Percentiles rank a stretch among this genome's conserved stretches.
These are phyloP conservation scores for Chloromyia formosa DNA, from an alignment of 2,888 invertebrate genomes.

Conservation along the genomic window DNA sequence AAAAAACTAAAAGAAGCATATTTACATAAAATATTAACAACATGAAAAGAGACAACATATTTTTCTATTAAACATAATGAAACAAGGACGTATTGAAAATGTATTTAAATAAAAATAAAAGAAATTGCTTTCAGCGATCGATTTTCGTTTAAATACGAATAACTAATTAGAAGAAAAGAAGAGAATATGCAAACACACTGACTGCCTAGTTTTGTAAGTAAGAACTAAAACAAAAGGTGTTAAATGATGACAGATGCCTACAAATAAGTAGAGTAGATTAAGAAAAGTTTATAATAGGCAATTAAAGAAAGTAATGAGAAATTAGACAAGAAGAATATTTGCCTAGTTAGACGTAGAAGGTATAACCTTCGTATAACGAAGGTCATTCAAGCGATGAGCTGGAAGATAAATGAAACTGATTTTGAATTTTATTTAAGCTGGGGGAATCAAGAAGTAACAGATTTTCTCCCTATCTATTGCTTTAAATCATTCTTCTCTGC, in stretches of 20 bases:
- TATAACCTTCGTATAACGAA: too few species aligned
- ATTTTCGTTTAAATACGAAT: neutral
- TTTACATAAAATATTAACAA: slow-evolving; percentile 42
- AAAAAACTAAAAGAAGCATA: neutral
- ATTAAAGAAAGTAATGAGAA: slow-evolving; percentile 2
- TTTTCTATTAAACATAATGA: slow-evolving; percentile 45
- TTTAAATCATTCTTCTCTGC: too few species aligned
- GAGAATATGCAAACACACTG: slow-evolving; percentile 39
- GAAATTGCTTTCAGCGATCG: too few species aligned
- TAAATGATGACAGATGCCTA: slow-evolving; percentile 5
- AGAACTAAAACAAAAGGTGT: slow-evolving; percentile 10
- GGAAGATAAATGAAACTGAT: too few species aligned
- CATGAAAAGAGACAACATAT: slow-evolving; percentile 43
- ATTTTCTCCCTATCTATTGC: too few species aligned
- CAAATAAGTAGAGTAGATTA: slow-evolving; percentile 1
- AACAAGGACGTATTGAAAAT: neutral
- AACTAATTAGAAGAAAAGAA: neutral
- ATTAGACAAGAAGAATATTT: neutral
- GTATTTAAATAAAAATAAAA: too few species aligned
- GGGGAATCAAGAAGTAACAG: too few species aligned
- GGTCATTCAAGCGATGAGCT: too few species aligned
- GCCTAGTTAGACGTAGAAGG: too few species aligned
- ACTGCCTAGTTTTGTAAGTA: slow-evolving; percentile 49
- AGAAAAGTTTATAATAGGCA: slow-evolving; percentile 5
- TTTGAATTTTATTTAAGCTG: too few species aligned